Evolutionary conservation across 1,140 invertebrate genomes (phyloP), one percentile per base, ranked within the genome.

Genomic region (Phortica variegata): DNA sequence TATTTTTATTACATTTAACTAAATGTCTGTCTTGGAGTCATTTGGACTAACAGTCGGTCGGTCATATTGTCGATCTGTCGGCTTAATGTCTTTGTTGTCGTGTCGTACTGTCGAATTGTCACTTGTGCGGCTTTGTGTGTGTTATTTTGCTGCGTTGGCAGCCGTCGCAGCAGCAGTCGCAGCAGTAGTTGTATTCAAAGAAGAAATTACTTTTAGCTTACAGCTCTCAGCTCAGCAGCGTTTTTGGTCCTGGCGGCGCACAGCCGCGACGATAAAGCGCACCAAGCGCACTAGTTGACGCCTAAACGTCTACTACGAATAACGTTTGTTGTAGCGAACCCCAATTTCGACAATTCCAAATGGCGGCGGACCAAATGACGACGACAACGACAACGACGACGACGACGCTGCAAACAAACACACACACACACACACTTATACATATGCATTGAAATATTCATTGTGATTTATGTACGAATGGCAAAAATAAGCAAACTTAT

Each of bases 261-360:
- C 56, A 49, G 60, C 62, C 65, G 58, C 46, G 40, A 23, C 36
- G 52, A 53, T 59, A 60, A 74, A 76, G 73, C 68, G 73, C 66
- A 76, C 73, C 74, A 75, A 76, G 74, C 74, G 73, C 69, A 75
- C 74, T 75, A 76, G 74, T 76, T 76, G 74, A 76, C 74, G 74
- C 74, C 74, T 76, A 76, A 76, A 76, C 73, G 74, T 76, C 74
- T 76, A 76, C 74, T 76, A 76, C 74, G 74, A 76, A 76, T 76
- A 68, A 61, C 60, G 66, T 61, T 75, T 70, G 73, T 73, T 76
- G 68, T 72, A 76, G 70, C 69, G 58, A 74, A 75, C 63, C 73
- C 73, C 69, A 73, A 74, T 76, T 74, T 73, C 70, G 65, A 73
- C 66, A 73, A 66, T 73, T 73, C 61, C 65, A 73, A 73, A 73